Percentiles rank a stretch among this genome's conserved stretches.
phyloP scores from a whole-genome alignment of 2,113 vertebrate species.

The Madoqua kirkii region DNA sequence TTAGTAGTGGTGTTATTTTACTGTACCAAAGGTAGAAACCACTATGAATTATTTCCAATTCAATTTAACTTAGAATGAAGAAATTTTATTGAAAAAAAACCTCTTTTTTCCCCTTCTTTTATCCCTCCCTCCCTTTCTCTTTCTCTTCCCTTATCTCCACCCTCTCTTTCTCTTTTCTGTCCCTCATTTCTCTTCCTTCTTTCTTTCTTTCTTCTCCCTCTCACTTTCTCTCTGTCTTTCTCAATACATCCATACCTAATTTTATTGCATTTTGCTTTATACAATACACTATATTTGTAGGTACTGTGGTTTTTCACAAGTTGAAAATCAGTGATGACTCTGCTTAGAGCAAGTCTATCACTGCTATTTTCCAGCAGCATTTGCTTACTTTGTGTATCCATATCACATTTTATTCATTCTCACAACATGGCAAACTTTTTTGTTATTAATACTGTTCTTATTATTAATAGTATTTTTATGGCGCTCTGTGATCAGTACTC shows the following conservation, averaged over 20 bases:
- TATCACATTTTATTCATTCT: not conserved
- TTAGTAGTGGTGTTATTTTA: not conserved
- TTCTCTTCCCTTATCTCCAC: too few relatives aligned
- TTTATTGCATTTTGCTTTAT: not conserved
- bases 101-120: fast-evolving
- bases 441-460: not conserved
- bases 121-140: fast-evolving
- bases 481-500: not conserved
- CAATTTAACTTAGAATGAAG: not conserved
- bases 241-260: not conserved
- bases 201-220: not conserved
- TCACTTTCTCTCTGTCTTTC: not conserved
- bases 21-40: not conserved
- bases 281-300: not conserved
- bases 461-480: not conserved
- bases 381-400: not conserved
- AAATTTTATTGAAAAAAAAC: not conserved
- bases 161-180: not conserved
- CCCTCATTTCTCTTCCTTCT: not conserved
- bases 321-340: not conserved
- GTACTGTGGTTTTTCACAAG: not conserved
- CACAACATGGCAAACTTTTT: not conserved
- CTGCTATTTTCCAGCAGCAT: not conserved
- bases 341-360: not conserved
- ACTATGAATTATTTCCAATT: not conserved